These are phyloP conservation scores for Psilopogon haemacephalus DNA, from an alignment of 2,113 vertebrate genomes.

Conservation along the genomic window DNA sequence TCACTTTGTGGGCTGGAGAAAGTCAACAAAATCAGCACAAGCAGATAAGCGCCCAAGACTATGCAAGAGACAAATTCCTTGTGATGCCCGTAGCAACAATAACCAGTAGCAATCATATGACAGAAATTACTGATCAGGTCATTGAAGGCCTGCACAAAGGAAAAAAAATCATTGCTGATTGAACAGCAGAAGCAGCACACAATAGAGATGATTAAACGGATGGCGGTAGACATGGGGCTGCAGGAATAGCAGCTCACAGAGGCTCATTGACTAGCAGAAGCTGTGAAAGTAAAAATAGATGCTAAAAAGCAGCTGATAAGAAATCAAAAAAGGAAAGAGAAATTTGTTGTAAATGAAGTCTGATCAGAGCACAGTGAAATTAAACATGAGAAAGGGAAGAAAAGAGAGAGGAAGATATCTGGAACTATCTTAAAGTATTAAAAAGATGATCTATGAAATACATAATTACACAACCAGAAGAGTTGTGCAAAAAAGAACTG, in stretches of 20 bases:
- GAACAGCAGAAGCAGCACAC: constrained; percentile 40
- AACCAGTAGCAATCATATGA: constrained; percentile 23
- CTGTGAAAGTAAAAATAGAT: constrained; percentile 56
- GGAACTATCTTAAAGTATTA: background rate
- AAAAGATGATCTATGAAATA: background rate
- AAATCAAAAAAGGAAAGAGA: constrained; percentile 34
- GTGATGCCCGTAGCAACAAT: background rate
- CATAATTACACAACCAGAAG: background rate
- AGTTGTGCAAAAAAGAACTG: background rate
- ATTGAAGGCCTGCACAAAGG: constrained; percentile 21
- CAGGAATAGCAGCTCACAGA: constrained; percentile 45
- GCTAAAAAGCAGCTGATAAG: constrained; percentile 48
- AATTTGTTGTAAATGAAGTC: background rate
- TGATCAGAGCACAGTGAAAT: constrained; percentile 5
- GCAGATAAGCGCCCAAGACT: background rate
- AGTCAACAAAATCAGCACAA: background rate
- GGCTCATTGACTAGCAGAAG: constrained; percentile 39
- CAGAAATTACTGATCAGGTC: constrained; percentile 30
- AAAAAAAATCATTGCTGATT: constrained; percentile 9
- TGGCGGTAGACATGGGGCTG: constrained; percentile 24
- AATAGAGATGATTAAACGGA: constrained; percentile 59
- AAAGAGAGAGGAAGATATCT: background rate
- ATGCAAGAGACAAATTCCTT: background rate
- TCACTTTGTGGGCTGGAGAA: background rate
- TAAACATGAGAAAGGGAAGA: background rate